Evolutionary conservation across 2,888 invertebrate genomes (phyloP).

Genomic region (Idaea straminata): DNA sequence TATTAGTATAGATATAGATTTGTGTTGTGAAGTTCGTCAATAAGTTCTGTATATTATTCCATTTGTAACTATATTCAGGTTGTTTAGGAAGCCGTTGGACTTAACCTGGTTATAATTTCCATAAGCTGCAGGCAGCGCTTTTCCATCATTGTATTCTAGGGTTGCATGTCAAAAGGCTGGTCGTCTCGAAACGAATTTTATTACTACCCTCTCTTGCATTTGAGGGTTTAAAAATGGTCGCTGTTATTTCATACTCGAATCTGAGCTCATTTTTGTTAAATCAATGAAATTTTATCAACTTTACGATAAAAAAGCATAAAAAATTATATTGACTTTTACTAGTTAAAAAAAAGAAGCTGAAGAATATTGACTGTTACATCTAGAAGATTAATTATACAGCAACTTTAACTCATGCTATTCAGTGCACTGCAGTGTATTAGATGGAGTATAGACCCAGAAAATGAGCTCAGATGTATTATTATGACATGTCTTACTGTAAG

Average conservation of each 20-base stretch:
- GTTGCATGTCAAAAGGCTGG: slow-evolving; percentile 26
- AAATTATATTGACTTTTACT: slow-evolving; percentile 2
- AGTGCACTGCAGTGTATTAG: no score
- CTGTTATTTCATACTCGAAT: slow-evolving; percentile 29
- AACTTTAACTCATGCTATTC: no score
- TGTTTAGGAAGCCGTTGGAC: no score
- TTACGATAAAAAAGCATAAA: background rate
- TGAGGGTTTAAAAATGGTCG: slow-evolving; percentile 21
- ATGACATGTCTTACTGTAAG: slow-evolving; percentile 25
- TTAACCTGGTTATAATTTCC: no score
- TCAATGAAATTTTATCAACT: background rate
- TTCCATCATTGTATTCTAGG: slow-evolving; percentile 6
- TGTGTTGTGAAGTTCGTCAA: no score
- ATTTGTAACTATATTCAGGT: no score
- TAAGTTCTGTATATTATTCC: no score
- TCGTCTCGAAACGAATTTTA: slow-evolving; percentile 31
- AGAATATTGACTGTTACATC: no score
- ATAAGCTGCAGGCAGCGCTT: slow-evolving; percentile 29
- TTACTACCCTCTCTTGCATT: slow-evolving; percentile 9
- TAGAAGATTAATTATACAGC: no score
- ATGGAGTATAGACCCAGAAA: slow-evolving; percentile 1
- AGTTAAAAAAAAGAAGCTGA: no score
- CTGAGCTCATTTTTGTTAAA: slow-evolving; percentile 20
- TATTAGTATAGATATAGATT: no score
- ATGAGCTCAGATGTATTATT: slow-evolving; percentile 21